phyloP scores from a whole-genome alignment of 2,797 vertebrate species.

The Anisognathus igniventris region DNA sequence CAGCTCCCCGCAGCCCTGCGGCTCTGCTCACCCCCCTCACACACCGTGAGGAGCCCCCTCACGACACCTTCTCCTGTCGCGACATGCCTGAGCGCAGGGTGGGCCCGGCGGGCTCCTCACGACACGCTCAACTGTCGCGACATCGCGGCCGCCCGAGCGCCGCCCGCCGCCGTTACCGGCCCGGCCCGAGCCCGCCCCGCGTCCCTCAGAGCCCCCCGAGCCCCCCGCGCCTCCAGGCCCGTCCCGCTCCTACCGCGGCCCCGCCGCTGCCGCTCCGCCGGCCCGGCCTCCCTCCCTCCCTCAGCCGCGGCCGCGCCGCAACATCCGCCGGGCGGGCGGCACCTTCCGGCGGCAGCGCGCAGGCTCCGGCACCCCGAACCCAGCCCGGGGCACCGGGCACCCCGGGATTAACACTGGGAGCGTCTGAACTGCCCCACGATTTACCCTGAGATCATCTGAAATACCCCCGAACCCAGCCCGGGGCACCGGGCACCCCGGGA shows the following conservation, averaged over 20 bases:
- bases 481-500: accelerated
- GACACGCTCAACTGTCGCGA: background rate
- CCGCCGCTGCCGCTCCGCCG: background rate
- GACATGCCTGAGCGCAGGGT: background rate
- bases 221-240: background rate
- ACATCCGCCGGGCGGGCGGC: background rate
- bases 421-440: accelerated
- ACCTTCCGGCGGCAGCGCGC: background rate
- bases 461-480: no score
- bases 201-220: background rate
- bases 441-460: no score
- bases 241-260: background rate
- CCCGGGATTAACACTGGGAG: no score
- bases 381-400: no score
- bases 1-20: background rate
- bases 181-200: background rate
- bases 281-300: background rate
- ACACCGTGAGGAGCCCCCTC: no score
- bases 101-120: background rate
- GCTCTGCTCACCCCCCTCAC: background rate
- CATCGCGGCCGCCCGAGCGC: background rate
- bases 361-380: background rate
- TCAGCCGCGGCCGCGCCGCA: background rate
- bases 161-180: background rate
- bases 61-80: background rate